phyloP scores from a whole-genome alignment of 2,113 vertebrate genomes.

The Leucoraja erinaceus region DNA sequence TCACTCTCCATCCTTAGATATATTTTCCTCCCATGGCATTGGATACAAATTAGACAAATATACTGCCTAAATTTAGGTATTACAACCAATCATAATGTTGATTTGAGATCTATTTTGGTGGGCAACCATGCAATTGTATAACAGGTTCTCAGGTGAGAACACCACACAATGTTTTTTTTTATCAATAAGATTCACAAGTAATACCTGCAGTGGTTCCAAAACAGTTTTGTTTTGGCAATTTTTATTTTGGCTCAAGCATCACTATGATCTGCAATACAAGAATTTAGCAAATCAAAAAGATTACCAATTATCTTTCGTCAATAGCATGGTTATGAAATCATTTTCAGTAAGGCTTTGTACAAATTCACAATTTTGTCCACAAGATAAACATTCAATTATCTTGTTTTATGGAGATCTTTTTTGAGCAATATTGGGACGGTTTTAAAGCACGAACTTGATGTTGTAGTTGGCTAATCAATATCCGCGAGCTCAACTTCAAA shows the following conservation, averaged over 20 bases:
- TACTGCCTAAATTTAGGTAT: not conserved
- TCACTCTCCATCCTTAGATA: not conserved
- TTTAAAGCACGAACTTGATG: not conserved
- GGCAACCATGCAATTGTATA: not conserved
- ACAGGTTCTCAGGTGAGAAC: not conserved
- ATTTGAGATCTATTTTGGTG: not conserved
- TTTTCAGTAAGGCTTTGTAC: not conserved
- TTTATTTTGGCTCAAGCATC: not conserved
- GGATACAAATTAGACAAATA: not conserved
- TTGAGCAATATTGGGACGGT: not conserved
- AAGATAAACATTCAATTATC: not conserved
- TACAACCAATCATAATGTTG: not conserved
- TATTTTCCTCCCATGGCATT: not conserved
- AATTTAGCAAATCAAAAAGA: not conserved
- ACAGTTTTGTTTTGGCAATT: conserved; percentile 16
- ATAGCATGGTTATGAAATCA: not conserved
- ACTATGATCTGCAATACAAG: not conserved
- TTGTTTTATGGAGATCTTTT: not conserved
- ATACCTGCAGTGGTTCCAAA: not conserved
- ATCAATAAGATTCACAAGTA: not conserved
- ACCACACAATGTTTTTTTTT: not conserved
- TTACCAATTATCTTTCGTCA: not conserved
- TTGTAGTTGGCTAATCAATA: conserved; percentile 64
- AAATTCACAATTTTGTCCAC: conserved; percentile 26
- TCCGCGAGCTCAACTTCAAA: conserved; percentile 90